These are phyloP conservation scores for Himalopsyche kuldschensis DNA, from an alignment of 2,888 invertebrate genomes.

Conservation along the genomic window DNA sequence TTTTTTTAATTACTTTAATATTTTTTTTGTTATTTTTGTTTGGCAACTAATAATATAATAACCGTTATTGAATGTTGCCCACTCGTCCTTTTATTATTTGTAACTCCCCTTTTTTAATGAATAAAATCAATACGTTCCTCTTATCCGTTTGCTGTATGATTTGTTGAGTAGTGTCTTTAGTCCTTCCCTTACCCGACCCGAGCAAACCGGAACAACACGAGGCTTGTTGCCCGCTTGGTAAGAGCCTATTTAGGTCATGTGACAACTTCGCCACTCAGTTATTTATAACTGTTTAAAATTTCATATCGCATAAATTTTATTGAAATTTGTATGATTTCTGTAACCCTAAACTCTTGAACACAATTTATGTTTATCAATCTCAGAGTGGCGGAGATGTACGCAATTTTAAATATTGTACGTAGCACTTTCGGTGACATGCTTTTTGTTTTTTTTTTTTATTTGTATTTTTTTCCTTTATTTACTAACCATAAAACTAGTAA, in stretches of 20 bases:
- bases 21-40: conserved; percentile 22
- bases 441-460: neutral
- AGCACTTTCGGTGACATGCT: neutral
- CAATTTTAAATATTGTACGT: neutral
- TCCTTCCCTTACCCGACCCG: conserved; percentile 83
- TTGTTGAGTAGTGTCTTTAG: conserved; percentile 67
- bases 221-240: conserved; percentile 87
- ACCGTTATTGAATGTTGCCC: neutral
- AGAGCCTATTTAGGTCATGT: conserved; percentile 47
- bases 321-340: neutral
- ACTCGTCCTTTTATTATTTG: conserved; percentile 22
- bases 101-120: conserved; percentile 34
- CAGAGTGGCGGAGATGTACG: neutral
- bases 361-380: neutral
- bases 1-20: conserved; percentile 22
- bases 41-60: conserved; percentile 21
- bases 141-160: conserved; percentile 53
- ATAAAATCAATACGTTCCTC: conserved; percentile 41
- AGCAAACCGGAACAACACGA: conserved; percentile 88
- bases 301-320: neutral
- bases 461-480: neutral
- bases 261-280: neutral
- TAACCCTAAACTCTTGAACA: too few species aligned
- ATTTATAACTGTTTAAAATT: neutral
- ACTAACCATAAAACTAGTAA: neutral